These are phyloP conservation scores for Netelia virgata DNA, from an alignment of 2,888 invertebrate genomes.

Conservation along the genomic window DNA sequence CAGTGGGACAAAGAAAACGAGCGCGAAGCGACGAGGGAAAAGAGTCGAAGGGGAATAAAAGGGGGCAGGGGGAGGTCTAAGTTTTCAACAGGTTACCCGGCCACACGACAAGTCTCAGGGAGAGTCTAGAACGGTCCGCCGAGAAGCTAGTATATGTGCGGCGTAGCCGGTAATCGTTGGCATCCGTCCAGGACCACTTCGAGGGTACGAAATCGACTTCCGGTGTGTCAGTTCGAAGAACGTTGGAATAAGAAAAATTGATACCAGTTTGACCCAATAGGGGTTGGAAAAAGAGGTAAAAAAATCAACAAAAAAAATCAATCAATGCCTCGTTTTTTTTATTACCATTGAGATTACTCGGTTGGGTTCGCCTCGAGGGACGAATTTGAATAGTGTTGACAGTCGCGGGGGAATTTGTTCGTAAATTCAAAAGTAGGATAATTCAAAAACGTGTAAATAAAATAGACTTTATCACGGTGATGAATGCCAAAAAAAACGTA, in stretches of 20 bases:
- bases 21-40: slow-evolving; percentile 15
- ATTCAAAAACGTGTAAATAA: too few relatives aligned
- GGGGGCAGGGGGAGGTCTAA: slow-evolving; percentile 37
- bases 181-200: slow-evolving; percentile 63
- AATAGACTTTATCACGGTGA: too few relatives aligned
- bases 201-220: slow-evolving; percentile 60
- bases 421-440: too few relatives aligned
- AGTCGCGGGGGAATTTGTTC: too few relatives aligned
- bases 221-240: slow-evolving; percentile 48
- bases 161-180: slow-evolving; percentile 59
- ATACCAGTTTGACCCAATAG: slow-evolving; percentile 16
- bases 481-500: too few relatives aligned
- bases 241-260: slow-evolving; percentile 45
- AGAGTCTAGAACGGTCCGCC: slow-evolving; percentile 48
- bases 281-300: not conserved
- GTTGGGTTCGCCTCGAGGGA: not conserved
- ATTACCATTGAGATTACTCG: slow-evolving; percentile 27
- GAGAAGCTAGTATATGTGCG: slow-evolving; percentile 42
- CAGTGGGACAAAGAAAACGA: not conserved
- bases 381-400: too few relatives aligned
- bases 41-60: slow-evolving; percentile 42
- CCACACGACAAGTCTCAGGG: slow-evolving; percentile 51
- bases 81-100: slow-evolving; percentile 66
- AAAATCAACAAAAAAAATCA: not conserved
- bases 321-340: slow-evolving; percentile 14